Evolutionary conservation across 64 coral and sea anemone species (phyloP).

Genomic region (Cladopsammia gracilis): DNA sequence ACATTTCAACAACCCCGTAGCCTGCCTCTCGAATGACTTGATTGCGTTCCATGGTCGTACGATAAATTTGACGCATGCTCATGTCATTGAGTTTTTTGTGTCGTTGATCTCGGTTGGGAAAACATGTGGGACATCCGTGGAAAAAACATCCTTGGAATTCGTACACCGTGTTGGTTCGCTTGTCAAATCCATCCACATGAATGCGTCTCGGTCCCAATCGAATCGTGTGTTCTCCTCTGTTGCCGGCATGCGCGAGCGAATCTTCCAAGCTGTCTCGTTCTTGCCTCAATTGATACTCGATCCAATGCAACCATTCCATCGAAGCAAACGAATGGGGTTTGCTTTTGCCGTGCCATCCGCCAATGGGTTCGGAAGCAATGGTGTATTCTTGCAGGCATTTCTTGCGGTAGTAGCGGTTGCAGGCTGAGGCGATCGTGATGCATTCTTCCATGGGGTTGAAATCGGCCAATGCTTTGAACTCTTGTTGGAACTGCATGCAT

Average conservation of each 20-base stretch:
- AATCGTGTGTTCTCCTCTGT: neutral
- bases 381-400: neutral
- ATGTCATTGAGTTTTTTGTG: no score
- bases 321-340: neutral
- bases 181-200: neutral
- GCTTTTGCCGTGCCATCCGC: neutral
- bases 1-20: no score
- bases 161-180: neutral
- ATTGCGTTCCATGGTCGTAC: no score
- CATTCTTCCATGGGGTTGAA: neutral
- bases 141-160: constrained; percentile 41
- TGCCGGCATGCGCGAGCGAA: neutral
- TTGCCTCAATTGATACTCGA: no score
- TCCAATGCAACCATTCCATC: constrained; percentile 6
- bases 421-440: constrained; percentile 28
- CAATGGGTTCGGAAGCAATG: constrained; percentile 7
- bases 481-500: neutral
- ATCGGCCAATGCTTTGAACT: neutral
- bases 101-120: neutral
- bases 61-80: neutral
- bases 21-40: no score
- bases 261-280: rapidly evolving
- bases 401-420: neutral
- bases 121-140: constrained; percentile 24
- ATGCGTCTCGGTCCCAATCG: no score